Evolutionary conservation across 2,888 invertebrate species (phyloP).

Genomic region (Helleia helle): DNA sequence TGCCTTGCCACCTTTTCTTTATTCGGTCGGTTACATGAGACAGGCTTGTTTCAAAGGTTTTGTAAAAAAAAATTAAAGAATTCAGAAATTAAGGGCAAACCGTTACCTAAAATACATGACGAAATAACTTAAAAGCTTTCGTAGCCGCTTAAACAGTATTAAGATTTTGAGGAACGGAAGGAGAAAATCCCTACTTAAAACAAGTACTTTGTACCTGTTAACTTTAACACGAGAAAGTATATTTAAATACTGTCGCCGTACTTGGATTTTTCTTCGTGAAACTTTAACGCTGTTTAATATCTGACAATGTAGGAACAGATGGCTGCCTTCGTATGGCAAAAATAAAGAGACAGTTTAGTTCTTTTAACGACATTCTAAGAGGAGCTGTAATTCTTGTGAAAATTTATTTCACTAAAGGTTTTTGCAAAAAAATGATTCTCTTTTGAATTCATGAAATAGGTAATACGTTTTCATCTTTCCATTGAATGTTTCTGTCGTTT

Average conservation of each 20-base stretch:
- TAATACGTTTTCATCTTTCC: neutral
- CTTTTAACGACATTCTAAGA: no score
- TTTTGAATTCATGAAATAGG: no score
- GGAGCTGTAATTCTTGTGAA: no score
- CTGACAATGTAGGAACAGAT: slow-evolving; percentile 8
- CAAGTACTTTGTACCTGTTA: neutral
- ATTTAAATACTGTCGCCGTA: neutral
- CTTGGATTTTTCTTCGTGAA: neutral
- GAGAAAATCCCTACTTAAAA: neutral
- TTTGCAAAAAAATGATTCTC: no score
- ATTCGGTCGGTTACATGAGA: no score
- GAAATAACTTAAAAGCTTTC: neutral
- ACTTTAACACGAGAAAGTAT: slow-evolving; percentile 2
- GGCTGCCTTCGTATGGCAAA: slow-evolving; percentile 2
- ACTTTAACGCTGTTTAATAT: slow-evolving; percentile 7
- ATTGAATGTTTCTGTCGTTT: neutral
- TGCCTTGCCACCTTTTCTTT: no score
- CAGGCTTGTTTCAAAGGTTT: no score
- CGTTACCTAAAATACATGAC: neutral
- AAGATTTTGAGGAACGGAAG: neutral
- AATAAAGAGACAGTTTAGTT: slow-evolving; percentile 2
- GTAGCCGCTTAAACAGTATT: slow-evolving; percentile 8
- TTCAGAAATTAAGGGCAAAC: neutral
- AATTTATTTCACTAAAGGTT: no score
- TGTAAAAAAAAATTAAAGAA: neutral